phyloP scores from a whole-genome alignment of 2,888 invertebrate species.

The Leptopterna dolabrata region DNA sequence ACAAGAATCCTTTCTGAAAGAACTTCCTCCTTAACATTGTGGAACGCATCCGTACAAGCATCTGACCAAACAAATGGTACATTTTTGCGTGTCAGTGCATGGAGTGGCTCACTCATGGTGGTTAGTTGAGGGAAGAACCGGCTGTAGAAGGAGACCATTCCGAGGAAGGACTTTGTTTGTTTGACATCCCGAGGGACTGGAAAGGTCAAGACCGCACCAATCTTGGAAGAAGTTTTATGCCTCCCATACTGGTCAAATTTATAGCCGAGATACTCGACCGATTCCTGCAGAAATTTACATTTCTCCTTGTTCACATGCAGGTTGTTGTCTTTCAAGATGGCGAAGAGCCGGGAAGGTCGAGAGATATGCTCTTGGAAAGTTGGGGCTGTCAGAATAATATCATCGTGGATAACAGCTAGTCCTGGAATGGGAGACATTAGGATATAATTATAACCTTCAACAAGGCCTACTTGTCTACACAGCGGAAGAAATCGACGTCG shows the following conservation, averaged over 20 bases:
- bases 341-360: not conserved
- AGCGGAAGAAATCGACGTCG: too few species aligned
- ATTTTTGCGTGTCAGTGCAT: not conserved
- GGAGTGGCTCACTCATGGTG: not conserved
- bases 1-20: not conserved
- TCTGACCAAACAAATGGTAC: not conserved
- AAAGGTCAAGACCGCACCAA: not conserved
- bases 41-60: not conserved
- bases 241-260: not conserved
- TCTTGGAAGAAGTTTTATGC: not conserved
- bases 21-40: not conserved
- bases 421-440: slow-evolving; percentile 16
- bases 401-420: not conserved
- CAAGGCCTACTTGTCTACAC: too few species aligned
- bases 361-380: not conserved
- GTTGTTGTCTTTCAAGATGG: not conserved
- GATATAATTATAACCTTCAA: too few species aligned
- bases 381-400: not conserved
- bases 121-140: slow-evolving; percentile 2
- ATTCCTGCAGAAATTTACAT: not conserved
- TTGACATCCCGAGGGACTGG: not conserved
- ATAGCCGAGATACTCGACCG: not conserved
- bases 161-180: not conserved
- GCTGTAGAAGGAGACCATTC: not conserved
- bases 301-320: not conserved